Evolutionary conservation across 2,113 vertebrate genomes (phyloP).

Genomic region (Oenanthe oenanthe): DNA sequence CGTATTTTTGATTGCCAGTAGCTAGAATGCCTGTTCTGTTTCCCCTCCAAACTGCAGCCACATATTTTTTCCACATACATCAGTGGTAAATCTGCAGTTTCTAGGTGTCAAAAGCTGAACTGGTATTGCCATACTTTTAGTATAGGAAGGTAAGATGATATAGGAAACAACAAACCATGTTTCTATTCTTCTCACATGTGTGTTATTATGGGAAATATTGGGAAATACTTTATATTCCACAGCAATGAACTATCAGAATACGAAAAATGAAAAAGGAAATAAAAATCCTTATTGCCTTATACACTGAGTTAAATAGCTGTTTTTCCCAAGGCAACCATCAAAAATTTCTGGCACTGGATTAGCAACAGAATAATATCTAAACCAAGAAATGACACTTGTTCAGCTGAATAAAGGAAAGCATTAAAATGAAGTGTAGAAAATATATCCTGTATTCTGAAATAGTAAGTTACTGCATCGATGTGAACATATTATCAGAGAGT

Average conservation of each 20-base stretch:
- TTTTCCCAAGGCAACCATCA: background rate
- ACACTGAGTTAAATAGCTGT: background rate
- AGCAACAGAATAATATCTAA: background rate
- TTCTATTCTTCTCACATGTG: background rate
- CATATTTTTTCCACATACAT: background rate
- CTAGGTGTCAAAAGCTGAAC: background rate
- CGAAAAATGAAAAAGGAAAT: background rate
- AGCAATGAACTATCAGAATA: background rate
- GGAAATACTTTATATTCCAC: background rate
- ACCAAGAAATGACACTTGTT: conserved; percentile 34
- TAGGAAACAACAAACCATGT: background rate
- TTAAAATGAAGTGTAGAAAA: background rate
- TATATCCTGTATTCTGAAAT: background rate
- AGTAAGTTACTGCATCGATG: background rate
- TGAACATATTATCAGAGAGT: background rate
- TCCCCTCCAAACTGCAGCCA: background rate
- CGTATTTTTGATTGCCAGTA: background rate
- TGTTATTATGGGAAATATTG: background rate
- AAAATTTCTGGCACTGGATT: conserved; percentile 6
- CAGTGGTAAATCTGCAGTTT: background rate
- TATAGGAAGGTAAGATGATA: background rate
- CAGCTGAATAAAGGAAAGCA: background rate
- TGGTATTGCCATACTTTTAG: background rate
- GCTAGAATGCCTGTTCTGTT: background rate
- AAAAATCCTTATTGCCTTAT: background rate